A percentile compares a stretch with the other conserved stretches of the same genome.
Evolutionary conservation across 2,797 vertebrate species (phyloP).

Genomic region (Sarcoramphus papa): DNA sequence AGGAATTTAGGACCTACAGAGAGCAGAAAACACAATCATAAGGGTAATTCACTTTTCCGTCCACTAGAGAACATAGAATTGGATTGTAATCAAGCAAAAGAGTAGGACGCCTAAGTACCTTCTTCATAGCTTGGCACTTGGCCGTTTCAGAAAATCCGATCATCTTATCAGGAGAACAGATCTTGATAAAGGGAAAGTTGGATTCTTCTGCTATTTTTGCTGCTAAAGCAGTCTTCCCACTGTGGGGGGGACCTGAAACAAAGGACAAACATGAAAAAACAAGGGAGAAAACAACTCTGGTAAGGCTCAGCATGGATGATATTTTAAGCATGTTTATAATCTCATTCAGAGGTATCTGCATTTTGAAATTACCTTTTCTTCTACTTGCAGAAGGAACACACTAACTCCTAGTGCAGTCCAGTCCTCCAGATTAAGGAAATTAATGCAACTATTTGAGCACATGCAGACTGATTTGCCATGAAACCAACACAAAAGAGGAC

Average conservation of each 20-base stretch:
- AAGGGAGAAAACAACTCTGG: not conserved
- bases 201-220: constrained; percentile 94
- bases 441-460: not conserved
- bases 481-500: not conserved
- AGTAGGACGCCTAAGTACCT: constrained; percentile 71
- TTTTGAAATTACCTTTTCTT: not conserved
- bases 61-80: not conserved
- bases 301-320: not conserved
- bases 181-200: constrained; percentile 96
- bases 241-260: constrained; percentile 88
- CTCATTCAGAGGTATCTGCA: not conserved
- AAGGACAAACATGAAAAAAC: not conserved
- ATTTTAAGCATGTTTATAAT: not conserved
- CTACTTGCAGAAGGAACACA: not conserved
- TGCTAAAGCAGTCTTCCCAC: constrained; percentile 91
- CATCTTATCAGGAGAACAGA: constrained; percentile 98
- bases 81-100: not conserved
- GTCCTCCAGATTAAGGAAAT: not conserved
- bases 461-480: not conserved
- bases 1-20: not conserved
- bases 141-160: constrained; percentile 94
- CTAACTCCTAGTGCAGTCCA: not conserved
- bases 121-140: constrained; percentile 97
- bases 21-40: not conserved
- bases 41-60: not conserved